phyloP scores from a whole-genome alignment of 2,797 vertebrate genomes.

The Ficedula albicollis region DNA sequence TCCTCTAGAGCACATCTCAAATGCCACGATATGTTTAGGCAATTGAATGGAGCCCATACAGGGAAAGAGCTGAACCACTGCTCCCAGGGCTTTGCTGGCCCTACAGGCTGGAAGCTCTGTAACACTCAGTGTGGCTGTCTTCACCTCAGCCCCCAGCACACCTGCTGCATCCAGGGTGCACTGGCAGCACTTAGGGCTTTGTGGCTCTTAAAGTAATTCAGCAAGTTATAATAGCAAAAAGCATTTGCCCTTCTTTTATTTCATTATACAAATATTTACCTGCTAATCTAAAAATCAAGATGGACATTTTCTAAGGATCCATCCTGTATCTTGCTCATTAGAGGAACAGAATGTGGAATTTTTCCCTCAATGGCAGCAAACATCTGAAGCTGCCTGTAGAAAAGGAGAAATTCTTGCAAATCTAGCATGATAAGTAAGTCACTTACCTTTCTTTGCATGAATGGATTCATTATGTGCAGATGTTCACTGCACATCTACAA shows the following conservation, averaged over 20 bases:
- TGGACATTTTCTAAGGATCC: background rate
- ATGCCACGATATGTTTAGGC: background rate
- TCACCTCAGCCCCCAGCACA: background rate
- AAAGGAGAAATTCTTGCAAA: conserved; percentile 40
- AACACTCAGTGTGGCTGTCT: too few species aligned
- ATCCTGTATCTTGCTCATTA: background rate
- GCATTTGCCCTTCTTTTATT: background rate
- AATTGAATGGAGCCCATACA: background rate
- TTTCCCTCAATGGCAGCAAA: conserved; percentile 6
- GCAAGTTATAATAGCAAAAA: background rate
- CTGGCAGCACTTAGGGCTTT: background rate
- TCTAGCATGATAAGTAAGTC: conserved; percentile 42
- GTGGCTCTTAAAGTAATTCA: background rate
- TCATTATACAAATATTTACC: background rate
- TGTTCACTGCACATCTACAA: conserved; percentile 68
- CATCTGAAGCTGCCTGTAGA: background rate
- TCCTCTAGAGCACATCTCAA: background rate
- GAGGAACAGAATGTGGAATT: background rate
- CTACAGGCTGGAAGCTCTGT: background rate
- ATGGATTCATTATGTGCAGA: conserved; percentile 77
- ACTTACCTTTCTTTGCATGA: conserved; percentile 63
- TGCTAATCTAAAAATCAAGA: background rate
- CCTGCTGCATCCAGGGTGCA: background rate
- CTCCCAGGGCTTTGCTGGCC: background rate
- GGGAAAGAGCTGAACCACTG: background rate